Conservation (phyloP, 2,113 vertebrate genomes). For the Odobenus rosmarus region DNA sequence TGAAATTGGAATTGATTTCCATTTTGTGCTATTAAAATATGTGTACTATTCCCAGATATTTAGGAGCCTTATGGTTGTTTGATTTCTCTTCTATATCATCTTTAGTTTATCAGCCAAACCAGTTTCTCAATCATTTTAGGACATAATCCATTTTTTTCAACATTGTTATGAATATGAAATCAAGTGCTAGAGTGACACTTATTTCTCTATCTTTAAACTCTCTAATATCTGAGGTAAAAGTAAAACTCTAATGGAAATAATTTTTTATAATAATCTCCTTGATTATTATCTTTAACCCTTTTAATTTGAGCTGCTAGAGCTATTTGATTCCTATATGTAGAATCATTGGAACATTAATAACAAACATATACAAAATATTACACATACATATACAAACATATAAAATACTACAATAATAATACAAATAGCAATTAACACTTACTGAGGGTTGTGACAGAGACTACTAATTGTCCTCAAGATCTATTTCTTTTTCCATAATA, state of each 20-base stretch:
- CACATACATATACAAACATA: background rate
- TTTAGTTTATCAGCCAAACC: slow-evolving; percentile 67
- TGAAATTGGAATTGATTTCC: slow-evolving; percentile 75
- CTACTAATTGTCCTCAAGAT: background rate
- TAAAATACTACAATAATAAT: background rate
- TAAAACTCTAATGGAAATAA: slow-evolving; percentile 39
- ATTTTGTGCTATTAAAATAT: slow-evolving; percentile 74
- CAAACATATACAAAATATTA: background rate
- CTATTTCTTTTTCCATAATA: background rate
- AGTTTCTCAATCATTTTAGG: slow-evolving; percentile 60
- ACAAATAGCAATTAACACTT: background rate
- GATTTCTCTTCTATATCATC: slow-evolving; percentile 70
- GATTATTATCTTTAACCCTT: background rate
- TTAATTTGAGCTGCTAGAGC: background rate
- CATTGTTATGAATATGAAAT: slow-evolving; percentile 68
- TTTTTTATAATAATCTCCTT: slow-evolving; percentile 34
- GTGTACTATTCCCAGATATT: slow-evolving; percentile 59
- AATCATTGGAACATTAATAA: slow-evolving; percentile 1
- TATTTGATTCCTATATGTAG: slow-evolving; percentile 21
- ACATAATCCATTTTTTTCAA: slow-evolving; percentile 62
- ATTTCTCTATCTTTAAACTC: slow-evolving; percentile 48
- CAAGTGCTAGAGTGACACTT: slow-evolving; percentile 45
- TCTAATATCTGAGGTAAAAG: background rate
- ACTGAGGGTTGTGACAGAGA: background rate
- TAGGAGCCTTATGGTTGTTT: slow-evolving; percentile 57